A percentile compares a stretch with the other conserved stretches of the same genome.
phyloP scores from a whole-genome alignment of 2,113 vertebrate species.

The Sander vitreus region DNA sequence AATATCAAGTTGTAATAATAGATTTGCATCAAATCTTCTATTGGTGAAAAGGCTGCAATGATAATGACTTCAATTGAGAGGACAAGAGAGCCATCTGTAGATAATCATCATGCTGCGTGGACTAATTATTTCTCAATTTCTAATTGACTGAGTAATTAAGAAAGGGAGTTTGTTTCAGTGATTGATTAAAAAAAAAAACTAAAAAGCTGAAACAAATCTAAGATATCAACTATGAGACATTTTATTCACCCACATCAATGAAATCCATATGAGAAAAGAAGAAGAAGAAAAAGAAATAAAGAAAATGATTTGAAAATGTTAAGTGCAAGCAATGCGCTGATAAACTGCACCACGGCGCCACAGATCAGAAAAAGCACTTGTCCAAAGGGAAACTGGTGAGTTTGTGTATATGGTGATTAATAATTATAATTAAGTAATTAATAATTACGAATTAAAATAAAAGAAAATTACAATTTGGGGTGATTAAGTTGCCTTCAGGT shows the following conservation, averaged over 20 bases:
- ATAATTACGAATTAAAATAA: background rate
- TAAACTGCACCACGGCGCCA: background rate
- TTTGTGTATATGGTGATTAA: constrained; percentile 26
- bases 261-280: background rate
- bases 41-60: constrained; percentile 16
- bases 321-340: background rate
- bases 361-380: background rate
- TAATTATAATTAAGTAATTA: background rate
- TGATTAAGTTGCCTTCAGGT: background rate
- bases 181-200: constrained; percentile 10
- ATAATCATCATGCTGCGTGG: constrained; percentile 37
- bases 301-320: background rate
- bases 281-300: background rate
- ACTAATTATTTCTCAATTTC: constrained; percentile 60
- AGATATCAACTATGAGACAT: background rate
- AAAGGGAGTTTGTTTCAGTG: constrained; percentile 3
- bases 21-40: constrained; percentile 20
- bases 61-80: constrained; percentile 38
- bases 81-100: constrained; percentile 42
- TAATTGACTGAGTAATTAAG: constrained; percentile 40
- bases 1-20: background rate
- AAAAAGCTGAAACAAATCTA: constrained; percentile 10
- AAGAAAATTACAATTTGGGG: background rate
- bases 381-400: background rate
- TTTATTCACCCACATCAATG: background rate